A percentile compares a stretch with the other conserved stretches of the same genome.
Conservation (phyloP, 2,888 invertebrate species). For the Rugalucina vietnamica region DNA sequence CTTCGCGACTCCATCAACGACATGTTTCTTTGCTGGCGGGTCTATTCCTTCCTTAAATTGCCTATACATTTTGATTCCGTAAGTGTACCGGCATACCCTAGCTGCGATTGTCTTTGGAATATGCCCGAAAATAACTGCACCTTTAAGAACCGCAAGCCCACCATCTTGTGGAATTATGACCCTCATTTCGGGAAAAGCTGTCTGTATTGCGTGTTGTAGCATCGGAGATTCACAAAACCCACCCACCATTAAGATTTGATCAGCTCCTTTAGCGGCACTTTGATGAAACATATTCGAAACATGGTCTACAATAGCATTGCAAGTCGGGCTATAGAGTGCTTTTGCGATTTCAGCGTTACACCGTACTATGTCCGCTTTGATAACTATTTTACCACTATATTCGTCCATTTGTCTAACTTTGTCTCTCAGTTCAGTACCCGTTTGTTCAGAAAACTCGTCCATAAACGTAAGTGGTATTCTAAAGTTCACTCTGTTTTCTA, state of each 20-base stretch:
- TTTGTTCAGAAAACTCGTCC: background rate
- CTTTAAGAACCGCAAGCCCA: constrained; percentile 49
- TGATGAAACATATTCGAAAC: constrained; percentile 9
- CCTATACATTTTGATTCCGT: constrained; percentile 25
- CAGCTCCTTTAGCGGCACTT: constrained; percentile 10
- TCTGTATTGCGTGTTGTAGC: constrained; percentile 32
- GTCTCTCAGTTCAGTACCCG: background rate
- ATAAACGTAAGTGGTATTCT: background rate
- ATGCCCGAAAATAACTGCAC: constrained; percentile 57
- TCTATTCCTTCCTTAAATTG: constrained; percentile 1
- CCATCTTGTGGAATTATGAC: constrained; percentile 53
- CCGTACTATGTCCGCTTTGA: background rate
- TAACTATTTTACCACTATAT: background rate
- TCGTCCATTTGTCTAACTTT: background rate
- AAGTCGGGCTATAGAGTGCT: constrained; percentile 21
- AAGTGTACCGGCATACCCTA: constrained; percentile 45
- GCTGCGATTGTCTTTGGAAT: constrained; percentile 27
- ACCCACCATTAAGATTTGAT: constrained; percentile 52
- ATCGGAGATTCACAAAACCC: constrained; percentile 56
- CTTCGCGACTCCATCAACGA: background rate
- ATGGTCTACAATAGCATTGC: constrained; percentile 18
- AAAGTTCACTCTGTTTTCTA: background rate
- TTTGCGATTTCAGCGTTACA: background rate
- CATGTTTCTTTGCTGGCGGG: constrained; percentile 11
- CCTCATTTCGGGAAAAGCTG: constrained; percentile 22